phyloP scores from a whole-genome alignment of 2,888 invertebrate species.

The Cheilosia vulpina region DNA sequence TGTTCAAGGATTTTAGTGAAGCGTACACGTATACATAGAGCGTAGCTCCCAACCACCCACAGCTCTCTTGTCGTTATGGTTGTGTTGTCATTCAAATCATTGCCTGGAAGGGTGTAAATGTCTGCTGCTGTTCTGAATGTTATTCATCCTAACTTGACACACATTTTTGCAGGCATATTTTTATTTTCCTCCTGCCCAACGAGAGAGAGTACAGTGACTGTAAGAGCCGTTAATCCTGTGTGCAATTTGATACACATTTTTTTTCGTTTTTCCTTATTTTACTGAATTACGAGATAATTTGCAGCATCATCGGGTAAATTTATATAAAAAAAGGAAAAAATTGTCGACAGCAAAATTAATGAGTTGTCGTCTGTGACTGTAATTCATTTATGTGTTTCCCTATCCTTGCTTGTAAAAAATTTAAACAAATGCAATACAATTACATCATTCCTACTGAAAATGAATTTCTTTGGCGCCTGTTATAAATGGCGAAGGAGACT shows the following conservation, averaged over 20 bases:
- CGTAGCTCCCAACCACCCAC: slow-evolving; percentile 17
- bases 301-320: slow-evolving; percentile 37
- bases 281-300: slow-evolving; percentile 67
- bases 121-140: slow-evolving; percentile 57
- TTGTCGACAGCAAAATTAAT: slow-evolving; percentile 45
- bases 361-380: slow-evolving; percentile 50
- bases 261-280: slow-evolving; percentile 21
- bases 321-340: background rate
- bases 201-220: background rate
- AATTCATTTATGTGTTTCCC: slow-evolving; percentile 29
- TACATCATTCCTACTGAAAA: too few relatives aligned
- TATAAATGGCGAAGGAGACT: too few relatives aligned
- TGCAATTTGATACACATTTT: slow-evolving; percentile 26
- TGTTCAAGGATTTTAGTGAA: slow-evolving; percentile 66
- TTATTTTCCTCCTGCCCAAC: slow-evolving; percentile 1
- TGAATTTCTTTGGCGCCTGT: too few relatives aligned
- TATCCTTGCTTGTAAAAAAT: slow-evolving; percentile 8
- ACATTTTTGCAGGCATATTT: slow-evolving; percentile 53
- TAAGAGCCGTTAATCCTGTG: slow-evolving; percentile 54
- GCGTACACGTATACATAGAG: background rate
- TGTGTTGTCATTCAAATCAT: slow-evolving; percentile 66
- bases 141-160: slow-evolving; percentile 74
- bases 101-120: slow-evolving; percentile 68
- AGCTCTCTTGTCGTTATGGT: slow-evolving; percentile 19
- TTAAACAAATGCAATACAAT: too few relatives aligned